Base-by-base conservation (phyloP, 1,140 invertebrate species). In the Leptinotarsa undecemlineata region DNA sequence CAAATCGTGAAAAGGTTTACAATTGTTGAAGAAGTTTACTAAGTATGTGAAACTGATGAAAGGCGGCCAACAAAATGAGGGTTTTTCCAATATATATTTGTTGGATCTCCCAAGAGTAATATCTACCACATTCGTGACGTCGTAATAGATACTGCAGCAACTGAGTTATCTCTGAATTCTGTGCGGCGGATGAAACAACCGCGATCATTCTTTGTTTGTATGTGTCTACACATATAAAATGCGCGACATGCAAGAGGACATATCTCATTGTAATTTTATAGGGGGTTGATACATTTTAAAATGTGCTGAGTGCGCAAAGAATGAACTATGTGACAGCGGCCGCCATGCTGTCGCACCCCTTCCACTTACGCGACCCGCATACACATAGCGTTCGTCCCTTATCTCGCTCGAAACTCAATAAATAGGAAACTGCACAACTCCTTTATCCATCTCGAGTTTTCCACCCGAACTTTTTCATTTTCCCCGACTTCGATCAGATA, bases 201-300 rank as follows among this genome's bases (percentile, higher is more conserved):
- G 15, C 17, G 51, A 57, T 21, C 60, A 64, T 33, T 21, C 26
- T 72, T 72, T 64, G 71, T 64, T 48, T 61, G 69, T 71, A 26
- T 61, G 62, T 64, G 48, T 57, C 33, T 60, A 21, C 68, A 70
- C 19, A 72, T 72, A 72, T 72, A 75, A 79, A 79, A 79, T 79
- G 78, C 74, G 67, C 71, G 80, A 74, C 75, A 74, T 78, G 75
- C 72, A 73, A 74, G 67, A 71, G 76, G 76, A 82, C 80, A 82
- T 82, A 84, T 82, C 82, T 84, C 83, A 84, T 84, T 84, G 82
- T 84, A 84, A 84, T 84, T 84, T 84, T 85, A 84, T 84, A 81
- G 82, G 77, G 82, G 81, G 81, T 80, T 83, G 83, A 84, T 85
- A 84, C 83, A 84, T 85, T 85, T 85, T 84, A 84, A 85, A 85